phyloP scores from a whole-genome alignment of 2,113 vertebrate genomes.

The Puma concolor region DNA sequence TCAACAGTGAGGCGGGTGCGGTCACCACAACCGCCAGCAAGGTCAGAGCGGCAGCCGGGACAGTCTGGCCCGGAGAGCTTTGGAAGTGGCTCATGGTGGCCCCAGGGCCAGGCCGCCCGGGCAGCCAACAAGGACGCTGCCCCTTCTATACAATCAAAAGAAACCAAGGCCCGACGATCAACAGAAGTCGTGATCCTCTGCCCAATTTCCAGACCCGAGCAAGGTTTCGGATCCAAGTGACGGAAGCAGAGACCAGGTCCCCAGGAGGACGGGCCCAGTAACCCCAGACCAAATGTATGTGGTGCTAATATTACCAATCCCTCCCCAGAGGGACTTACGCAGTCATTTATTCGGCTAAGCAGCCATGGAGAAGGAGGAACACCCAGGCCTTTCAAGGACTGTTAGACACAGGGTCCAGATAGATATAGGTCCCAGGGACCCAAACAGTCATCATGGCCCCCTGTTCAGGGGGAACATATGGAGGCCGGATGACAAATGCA shows the following conservation, averaged over 20 bases:
- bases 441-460: not conserved
- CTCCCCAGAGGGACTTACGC: not conserved
- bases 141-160: not conserved
- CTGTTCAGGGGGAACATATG: not conserved
- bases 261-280: not conserved
- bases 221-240: not conserved
- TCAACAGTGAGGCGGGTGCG: not conserved
- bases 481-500: not conserved
- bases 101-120: not conserved
- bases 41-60: not conserved
- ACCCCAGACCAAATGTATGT: not conserved
- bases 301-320: too few species aligned
- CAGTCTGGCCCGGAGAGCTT: accelerated
- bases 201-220: not conserved
- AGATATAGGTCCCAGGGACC: not conserved
- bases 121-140: not conserved
- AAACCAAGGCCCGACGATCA: not conserved
- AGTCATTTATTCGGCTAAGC: not conserved
- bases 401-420: not conserved
- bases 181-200: not conserved
- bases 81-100: accelerated
- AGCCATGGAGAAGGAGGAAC: not conserved
- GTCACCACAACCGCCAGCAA: accelerated
- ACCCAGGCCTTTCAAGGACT: not conserved
- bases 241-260: not conserved